Conservation (phyloP, 92 coral and sea anemone genomes). For the Phenganax stokvisi region DNA sequence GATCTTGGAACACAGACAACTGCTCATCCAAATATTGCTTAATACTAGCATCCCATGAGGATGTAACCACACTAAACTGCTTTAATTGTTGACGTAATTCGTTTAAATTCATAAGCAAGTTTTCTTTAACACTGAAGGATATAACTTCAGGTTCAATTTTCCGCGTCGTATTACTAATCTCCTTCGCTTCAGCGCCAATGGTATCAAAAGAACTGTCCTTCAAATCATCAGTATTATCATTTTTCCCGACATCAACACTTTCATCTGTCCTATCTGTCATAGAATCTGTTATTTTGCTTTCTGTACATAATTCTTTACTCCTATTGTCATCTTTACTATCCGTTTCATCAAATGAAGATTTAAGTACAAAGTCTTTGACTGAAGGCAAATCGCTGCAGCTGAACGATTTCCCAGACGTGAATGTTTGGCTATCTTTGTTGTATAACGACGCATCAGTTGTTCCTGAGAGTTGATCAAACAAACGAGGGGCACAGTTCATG, state of each 20-base stretch:
- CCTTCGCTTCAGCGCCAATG: background rate
- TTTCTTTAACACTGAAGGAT: slow-evolving; percentile 12
- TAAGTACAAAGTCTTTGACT: slow-evolving; percentile 8
- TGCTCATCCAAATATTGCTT: slow-evolving; percentile 13
- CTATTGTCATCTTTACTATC: background rate
- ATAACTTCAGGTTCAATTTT: background rate
- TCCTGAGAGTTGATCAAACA: slow-evolving; percentile 18
- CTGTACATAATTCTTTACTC: background rate
- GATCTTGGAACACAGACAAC: background rate
- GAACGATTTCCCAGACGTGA: background rate
- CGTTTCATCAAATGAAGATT: slow-evolving; percentile 23
- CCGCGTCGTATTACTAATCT: background rate
- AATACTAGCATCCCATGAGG: slow-evolving; percentile 17
- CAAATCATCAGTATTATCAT: background rate
- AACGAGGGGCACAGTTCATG: slow-evolving; percentile 59
- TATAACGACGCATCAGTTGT: background rate
- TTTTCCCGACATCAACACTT: background rate
- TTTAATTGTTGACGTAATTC: slow-evolving; percentile 1
- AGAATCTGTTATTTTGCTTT: background rate
- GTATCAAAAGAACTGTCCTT: background rate
- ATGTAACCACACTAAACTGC: background rate
- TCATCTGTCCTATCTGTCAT: background rate
- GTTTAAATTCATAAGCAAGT: background rate
- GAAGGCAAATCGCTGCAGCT: slow-evolving; percentile 28
- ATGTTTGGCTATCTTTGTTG: background rate